Percentiles rank a stretch among this genome's conserved stretches.
phyloP scores from a whole-genome alignment of 2,888 invertebrate genomes.

The Seladonia tumulorum region DNA sequence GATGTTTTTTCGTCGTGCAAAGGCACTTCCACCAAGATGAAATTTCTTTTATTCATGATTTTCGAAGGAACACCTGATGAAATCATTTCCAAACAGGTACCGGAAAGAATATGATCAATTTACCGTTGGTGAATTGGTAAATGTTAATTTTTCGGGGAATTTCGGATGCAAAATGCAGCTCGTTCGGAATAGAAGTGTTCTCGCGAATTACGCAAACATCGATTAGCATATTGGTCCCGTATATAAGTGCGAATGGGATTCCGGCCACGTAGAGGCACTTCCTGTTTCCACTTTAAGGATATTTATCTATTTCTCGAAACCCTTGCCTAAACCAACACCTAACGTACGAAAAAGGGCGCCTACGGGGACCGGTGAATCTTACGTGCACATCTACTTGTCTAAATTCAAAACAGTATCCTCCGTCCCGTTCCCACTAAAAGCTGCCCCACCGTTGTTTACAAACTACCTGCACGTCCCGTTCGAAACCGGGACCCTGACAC shows the following conservation, averaged over 20 bases:
- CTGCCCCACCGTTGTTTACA: slow-evolving; percentile 41
- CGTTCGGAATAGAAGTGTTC: slow-evolving; percentile 1
- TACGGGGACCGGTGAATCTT: slow-evolving; percentile 73
- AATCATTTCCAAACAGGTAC: neutral
- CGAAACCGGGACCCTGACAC: slow-evolving; percentile 56
- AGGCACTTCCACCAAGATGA: neutral
- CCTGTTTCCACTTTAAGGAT: slow-evolving; percentile 76
- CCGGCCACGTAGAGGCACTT: slow-evolving; percentile 77
- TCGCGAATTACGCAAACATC: slow-evolving; percentile 51
- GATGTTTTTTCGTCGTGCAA: too few species aligned
- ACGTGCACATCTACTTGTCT: slow-evolving; percentile 72
- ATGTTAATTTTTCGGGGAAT: neutral
- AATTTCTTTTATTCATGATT: slow-evolving; percentile 17
- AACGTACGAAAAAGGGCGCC: slow-evolving; percentile 73
- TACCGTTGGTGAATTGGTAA: neutral
- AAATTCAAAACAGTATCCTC: slow-evolving; percentile 65
- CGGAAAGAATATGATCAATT: neutral
- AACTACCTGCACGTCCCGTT: slow-evolving; percentile 69
- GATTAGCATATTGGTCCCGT: slow-evolving; percentile 55
- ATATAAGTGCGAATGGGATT: slow-evolving; percentile 59
- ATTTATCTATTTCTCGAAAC: slow-evolving; percentile 79
- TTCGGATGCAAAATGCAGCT: neutral
- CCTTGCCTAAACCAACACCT: slow-evolving; percentile 80
- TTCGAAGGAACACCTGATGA: neutral
- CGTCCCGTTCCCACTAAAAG: slow-evolving; percentile 43